Percentiles rank a stretch among this genome's conserved stretches.
Conservation (phyloP, 1,140 invertebrate species). For the Drosophila pseudoananassae region DNA sequence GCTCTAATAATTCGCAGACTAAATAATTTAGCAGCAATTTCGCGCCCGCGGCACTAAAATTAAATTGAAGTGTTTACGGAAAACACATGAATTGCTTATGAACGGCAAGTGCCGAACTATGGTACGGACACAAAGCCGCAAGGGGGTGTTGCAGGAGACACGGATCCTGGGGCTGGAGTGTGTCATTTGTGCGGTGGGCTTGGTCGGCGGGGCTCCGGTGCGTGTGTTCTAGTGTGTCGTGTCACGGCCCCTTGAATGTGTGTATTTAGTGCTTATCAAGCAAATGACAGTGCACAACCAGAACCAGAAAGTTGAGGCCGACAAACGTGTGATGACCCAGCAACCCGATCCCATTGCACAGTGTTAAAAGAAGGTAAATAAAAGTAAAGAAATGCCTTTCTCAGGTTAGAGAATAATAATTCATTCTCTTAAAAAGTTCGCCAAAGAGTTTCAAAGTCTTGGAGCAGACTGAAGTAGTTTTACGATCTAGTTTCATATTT, state of each 20-base stretch:
- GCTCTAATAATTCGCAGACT: conserved; percentile 72
- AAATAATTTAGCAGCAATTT: conserved; percentile 79
- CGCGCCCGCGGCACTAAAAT: conserved; percentile 77
- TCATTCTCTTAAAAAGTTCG: neutral
- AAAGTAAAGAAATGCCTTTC: neutral
- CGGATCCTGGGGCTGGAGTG: conserved; percentile 17
- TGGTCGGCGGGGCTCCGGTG: conserved; percentile 38
- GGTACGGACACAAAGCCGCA: conserved; percentile 1
- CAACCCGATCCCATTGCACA: conserved; percentile 58
- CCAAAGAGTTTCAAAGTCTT: no score
- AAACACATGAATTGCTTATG: conserved; percentile 82
- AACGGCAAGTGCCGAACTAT: conserved; percentile 62
- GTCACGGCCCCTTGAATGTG: conserved; percentile 28
- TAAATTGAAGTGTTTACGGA: conserved; percentile 79
- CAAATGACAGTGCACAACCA: conserved; percentile 75
- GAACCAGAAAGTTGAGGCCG: conserved; percentile 51
- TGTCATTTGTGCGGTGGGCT: conserved; percentile 67
- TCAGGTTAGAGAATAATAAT: neutral
- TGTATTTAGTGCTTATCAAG: conserved; percentile 66
- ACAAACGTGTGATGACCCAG: conserved; percentile 75
- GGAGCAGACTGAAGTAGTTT: no score
- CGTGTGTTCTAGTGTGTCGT: conserved; percentile 17
- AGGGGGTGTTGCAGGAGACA: neutral
- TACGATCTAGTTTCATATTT: no score
- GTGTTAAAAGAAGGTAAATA: conserved; percentile 11